phyloP scores from a whole-genome alignment of 2,888 invertebrate species.

The Ectropis crepuscularia region DNA sequence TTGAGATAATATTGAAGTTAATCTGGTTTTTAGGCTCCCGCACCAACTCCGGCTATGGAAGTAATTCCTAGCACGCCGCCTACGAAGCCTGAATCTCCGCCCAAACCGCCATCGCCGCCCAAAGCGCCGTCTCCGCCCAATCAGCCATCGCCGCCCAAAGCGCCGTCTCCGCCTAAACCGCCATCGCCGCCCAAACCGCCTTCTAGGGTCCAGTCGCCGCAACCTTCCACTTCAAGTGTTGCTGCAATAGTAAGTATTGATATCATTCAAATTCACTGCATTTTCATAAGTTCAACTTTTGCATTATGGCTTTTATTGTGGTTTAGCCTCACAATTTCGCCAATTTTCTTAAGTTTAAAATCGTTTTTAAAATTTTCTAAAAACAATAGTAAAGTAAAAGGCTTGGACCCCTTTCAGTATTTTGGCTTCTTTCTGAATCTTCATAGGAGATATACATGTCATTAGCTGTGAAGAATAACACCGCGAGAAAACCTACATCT shows the following conservation, averaged over 20 bases:
- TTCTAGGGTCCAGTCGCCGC: conserved; percentile 52
- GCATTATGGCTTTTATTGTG: no score
- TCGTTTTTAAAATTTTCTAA: no score
- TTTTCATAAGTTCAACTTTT: no score
- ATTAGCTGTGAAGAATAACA: no score
- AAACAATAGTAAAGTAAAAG: no score
- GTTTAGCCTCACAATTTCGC: no score
- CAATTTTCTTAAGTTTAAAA: no score
- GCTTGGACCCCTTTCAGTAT: no score
- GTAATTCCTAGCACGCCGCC: conserved; percentile 72
- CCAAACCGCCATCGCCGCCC: not conserved
- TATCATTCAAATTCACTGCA: not conserved
- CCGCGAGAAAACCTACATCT: no score
- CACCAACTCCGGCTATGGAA: conserved; percentile 64
- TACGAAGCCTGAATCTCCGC: conserved; percentile 36
- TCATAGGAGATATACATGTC: no score
- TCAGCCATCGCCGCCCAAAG: no score
- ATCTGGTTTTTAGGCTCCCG: conserved; percentile 50
- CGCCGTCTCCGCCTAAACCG: conserved; percentile 41
- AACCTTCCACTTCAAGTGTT: conserved; percentile 50
- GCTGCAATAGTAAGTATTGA: conserved; percentile 28
- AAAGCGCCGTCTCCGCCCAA: conserved; percentile 24
- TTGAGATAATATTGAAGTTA: not conserved
- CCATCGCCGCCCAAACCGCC: conserved; percentile 45
- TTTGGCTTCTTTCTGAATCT: no score